Evolutionary conservation across 1,140 invertebrate species (phyloP), one percentile per base, ranked within the genome.

Genomic region (Calephelis nemesis): DNA sequence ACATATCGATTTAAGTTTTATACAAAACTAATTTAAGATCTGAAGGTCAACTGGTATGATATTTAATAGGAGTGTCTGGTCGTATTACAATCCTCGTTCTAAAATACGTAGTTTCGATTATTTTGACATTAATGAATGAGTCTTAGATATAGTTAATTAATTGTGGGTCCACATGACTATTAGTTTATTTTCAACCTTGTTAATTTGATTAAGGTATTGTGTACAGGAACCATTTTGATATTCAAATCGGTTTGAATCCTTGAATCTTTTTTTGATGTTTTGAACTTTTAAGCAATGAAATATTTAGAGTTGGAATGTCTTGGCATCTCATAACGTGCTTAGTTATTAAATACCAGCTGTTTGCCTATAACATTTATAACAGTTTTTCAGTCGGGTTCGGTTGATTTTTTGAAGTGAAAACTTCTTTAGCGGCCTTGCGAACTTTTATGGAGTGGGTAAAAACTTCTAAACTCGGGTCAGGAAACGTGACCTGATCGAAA

Each of bases 161-260:
- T 11, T 11, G 15, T 12, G 15, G 52, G 30, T 58, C 30, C 52
- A 30, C 19, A 9, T 45, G 42, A 19, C 49, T 15, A 13, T 58
- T 58, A 58, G 19, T 58, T 54, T 15, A 54, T 54, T 9, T 54
- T 54, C 10, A 54, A 54, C 50, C 50, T 54, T 54, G 50, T 54
- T 10, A 54, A 19, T 54, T 10, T 30, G 50, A 54, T 54, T 10
- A 54, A 30, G 19, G 15, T 54, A 69, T 54, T 70, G 69, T 75
- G 42, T 58, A 62, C 54, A 70, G 63, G 68, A 65, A 73, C 62
- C 67, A 69, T 74, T 49, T 60, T 64, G 64, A 68, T 62, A 58
- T 70, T 68, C 58, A 64, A 63, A 19, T 54, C 15, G 19, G 7
- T 19, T 19, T 9, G 9, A 19, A 54, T 54, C 50, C 50, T 54